Evolutionary conservation across 1,140 invertebrate species (phyloP).

Genomic region (Lepeophtheirus salmonis): DNA sequence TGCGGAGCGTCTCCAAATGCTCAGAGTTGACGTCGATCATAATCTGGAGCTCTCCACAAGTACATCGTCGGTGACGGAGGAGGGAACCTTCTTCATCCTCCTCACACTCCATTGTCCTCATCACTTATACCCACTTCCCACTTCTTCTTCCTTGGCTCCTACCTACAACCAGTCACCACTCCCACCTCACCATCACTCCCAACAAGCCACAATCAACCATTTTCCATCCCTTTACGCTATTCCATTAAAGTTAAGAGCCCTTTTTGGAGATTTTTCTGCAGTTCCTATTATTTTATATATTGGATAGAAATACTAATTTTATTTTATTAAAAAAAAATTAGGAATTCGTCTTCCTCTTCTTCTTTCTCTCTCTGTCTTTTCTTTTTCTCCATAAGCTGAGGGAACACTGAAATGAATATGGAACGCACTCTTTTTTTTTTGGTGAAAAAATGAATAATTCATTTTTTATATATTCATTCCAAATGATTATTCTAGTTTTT

Average conservation of each 20-base stretch:
- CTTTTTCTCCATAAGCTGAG: neutral
- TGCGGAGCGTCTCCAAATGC: slow-evolving; percentile 70
- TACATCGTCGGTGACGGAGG: neutral
- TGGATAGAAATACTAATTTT: too few species aligned
- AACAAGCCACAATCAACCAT: neutral
- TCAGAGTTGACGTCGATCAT: slow-evolving; percentile 88
- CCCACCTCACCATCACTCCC: neutral
- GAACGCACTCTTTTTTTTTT: too few species aligned
- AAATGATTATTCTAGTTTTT: too few species aligned
- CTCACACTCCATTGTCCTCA: too few species aligned
- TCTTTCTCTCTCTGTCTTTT: neutral
- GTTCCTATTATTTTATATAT: neutral
- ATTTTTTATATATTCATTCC: too few species aligned
- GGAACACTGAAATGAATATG: too few species aligned
- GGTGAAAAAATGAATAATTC: too few species aligned
- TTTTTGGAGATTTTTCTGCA: too few species aligned
- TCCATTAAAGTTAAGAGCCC: too few species aligned
- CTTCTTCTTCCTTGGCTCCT: neutral
- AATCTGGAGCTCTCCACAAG: slow-evolving; percentile 46
- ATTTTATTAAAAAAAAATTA: too few species aligned
- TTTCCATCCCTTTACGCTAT: too few species aligned
- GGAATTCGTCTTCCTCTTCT: neutral
- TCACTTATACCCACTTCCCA: too few species aligned
- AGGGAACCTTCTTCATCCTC: neutral
- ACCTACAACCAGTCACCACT: neutral